These are phyloP conservation scores for Andrena dorsata DNA, from an alignment of 2,888 invertebrate species.

Conservation along the genomic window DNA sequence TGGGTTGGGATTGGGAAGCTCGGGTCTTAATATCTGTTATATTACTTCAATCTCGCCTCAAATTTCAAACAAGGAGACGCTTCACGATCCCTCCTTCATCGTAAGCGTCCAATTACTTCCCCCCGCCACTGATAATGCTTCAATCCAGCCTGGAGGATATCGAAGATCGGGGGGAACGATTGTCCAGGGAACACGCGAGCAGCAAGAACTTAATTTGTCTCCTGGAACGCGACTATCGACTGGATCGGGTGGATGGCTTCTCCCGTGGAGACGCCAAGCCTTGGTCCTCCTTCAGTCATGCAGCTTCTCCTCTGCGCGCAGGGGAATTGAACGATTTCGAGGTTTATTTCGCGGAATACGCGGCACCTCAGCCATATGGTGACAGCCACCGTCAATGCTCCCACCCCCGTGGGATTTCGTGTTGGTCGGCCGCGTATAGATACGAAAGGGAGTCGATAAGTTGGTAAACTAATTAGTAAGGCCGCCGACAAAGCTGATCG, in stretches of 20 bases:
- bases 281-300: background rate
- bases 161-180: slow-evolving; percentile 64
- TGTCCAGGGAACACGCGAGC: slow-evolving; percentile 70
- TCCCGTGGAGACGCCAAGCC: slow-evolving; percentile 30
- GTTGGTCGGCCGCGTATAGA: slow-evolving; percentile 70
- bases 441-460: slow-evolving; percentile 82
- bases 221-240: slow-evolving; percentile 80
- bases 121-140: slow-evolving; percentile 43
- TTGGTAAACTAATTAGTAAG: slow-evolving; percentile 85
- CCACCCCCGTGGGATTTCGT: slow-evolving; percentile 49
- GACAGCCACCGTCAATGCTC: slow-evolving; percentile 76
- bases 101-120: slow-evolving; percentile 36
- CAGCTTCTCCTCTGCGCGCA: slow-evolving; percentile 12
- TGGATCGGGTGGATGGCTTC: slow-evolving; percentile 78
- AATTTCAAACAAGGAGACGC: background rate
- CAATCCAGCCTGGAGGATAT: slow-evolving; percentile 39
- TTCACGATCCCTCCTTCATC: slow-evolving; percentile 6
- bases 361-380: slow-evolving; percentile 78
- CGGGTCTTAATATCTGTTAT: background rate
- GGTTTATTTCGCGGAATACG: slow-evolving; percentile 67
- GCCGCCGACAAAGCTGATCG: slow-evolving; percentile 84
- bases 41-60: background rate
- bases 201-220: slow-evolving; percentile 83
- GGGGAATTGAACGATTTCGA: slow-evolving; percentile 71
- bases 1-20: too few relatives aligned